A percentile compares a stretch with the other conserved stretches of the same genome.
These are phyloP conservation scores for Eumacrocentrus americanus DNA, from an alignment of 2,888 invertebrate species.

Conservation along the genomic window DNA sequence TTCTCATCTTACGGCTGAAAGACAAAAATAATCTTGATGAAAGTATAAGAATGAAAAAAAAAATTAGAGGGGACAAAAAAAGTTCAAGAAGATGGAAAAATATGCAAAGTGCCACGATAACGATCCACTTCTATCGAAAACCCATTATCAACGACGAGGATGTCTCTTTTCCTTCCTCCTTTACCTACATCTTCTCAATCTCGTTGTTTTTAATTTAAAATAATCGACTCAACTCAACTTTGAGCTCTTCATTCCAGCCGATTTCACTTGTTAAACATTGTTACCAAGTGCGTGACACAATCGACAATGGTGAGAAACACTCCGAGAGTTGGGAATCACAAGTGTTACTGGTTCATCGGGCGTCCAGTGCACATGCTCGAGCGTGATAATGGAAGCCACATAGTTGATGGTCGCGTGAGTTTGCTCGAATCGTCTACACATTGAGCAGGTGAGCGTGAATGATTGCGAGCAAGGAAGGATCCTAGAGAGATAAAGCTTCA, in stretches of 20 bases:
- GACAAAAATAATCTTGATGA: constrained; percentile 12
- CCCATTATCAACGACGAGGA: constrained; percentile 3
- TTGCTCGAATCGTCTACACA: neutral
- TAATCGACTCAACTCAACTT: neutral
- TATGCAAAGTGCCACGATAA: constrained; percentile 32
- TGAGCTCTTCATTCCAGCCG: neutral
- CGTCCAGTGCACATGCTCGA: neutral
- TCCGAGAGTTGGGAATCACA: neutral
- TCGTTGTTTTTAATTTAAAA: neutral
- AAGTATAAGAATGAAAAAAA: constrained; percentile 3
- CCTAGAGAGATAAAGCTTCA: too few relatives aligned
- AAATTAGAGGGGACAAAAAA: constrained; percentile 10
- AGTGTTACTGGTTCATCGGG: neutral
- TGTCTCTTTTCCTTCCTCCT: neutral
- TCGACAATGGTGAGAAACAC: neutral
- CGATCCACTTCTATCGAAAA: constrained; percentile 22
- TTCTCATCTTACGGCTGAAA: constrained; percentile 13
- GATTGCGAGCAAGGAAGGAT: neutral
- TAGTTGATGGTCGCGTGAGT: neutral
- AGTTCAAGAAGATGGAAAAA: constrained; percentile 26
- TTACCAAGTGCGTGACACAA: neutral
- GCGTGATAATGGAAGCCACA: neutral
- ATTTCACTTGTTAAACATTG: neutral
- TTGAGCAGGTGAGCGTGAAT: neutral
- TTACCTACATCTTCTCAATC: neutral